phyloP scores from a whole-genome alignment of 2,797 vertebrate genomes.

The Poliocrania exsul region DNA sequence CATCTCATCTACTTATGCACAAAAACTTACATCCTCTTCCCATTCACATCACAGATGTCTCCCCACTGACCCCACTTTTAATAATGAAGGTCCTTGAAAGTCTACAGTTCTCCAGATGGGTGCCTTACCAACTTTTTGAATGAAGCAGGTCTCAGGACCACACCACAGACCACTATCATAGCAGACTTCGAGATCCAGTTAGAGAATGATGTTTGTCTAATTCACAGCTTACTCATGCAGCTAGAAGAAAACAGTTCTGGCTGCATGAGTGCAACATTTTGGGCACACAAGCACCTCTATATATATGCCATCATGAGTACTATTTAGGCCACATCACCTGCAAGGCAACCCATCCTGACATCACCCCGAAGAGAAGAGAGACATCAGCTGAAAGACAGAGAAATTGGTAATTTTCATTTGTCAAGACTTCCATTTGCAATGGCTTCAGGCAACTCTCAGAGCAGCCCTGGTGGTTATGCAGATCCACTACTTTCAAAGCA shows the following conservation, averaged over 20 bases:
- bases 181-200: background rate
- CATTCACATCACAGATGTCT: background rate
- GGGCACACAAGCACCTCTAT: background rate
- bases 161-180: background rate
- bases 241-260: background rate
- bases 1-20: background rate
- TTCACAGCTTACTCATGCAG: background rate
- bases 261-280: background rate
- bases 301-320: background rate
- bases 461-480: background rate
- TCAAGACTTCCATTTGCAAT: background rate
- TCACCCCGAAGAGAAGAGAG: background rate
- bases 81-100: background rate
- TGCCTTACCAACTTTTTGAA: background rate
- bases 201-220: background rate
- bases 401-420: background rate
- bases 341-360: background rate
- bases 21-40: background rate
- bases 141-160: background rate
- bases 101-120: accelerated
- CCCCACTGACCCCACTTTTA: background rate
- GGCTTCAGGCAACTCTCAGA: background rate
- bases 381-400: background rate
- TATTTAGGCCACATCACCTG: background rate
- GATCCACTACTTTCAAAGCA: background rate